phyloP scores from a whole-genome alignment of 1,140 invertebrate species.

The Drosophila subpulchrella region DNA sequence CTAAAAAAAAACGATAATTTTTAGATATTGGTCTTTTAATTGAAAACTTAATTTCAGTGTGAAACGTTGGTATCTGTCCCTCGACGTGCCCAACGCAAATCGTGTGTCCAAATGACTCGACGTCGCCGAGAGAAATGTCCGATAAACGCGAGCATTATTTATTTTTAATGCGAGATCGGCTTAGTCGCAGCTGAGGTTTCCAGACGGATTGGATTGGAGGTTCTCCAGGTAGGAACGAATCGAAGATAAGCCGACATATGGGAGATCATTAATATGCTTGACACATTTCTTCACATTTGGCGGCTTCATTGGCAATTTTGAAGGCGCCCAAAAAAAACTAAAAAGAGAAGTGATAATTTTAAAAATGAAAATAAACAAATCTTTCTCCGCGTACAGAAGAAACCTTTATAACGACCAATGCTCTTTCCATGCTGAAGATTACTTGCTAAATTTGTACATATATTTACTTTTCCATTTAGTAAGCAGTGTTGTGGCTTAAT shows the following conservation, averaged over 20 bases:
- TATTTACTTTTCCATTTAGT: not conserved
- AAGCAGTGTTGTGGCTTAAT: too few relatives aligned
- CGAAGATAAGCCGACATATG: conserved; percentile 20
- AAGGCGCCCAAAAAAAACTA: conserved; percentile 23
- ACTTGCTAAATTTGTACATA: not conserved
- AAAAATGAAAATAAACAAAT: conserved; percentile 10
- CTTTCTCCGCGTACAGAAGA: not conserved
- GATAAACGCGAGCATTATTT: conserved; percentile 64
- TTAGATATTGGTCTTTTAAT: too few relatives aligned
- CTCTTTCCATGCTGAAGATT: conserved; percentile 7
- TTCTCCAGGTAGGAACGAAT: conserved; percentile 14
- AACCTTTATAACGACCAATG: conserved; percentile 9
- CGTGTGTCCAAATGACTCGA: conserved; percentile 12
- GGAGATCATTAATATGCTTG: conserved; percentile 66
- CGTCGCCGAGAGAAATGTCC: conserved; percentile 34
- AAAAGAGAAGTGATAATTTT: conserved; percentile 35
- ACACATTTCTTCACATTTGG: conserved; percentile 51
- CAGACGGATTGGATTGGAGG: conserved; percentile 1
- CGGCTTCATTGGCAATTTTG: conserved; percentile 33
- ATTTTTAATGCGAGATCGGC: conserved; percentile 37
- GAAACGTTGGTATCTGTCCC: conserved; percentile 12
- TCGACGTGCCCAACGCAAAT: conserved; percentile 45
- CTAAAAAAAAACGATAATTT: too few relatives aligned
- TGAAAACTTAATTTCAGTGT: not conserved
- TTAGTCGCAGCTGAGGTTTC: conserved; percentile 16